phyloP scores from a whole-genome alignment of 2,888 invertebrate species.

The Entomobrya proxima region DNA sequence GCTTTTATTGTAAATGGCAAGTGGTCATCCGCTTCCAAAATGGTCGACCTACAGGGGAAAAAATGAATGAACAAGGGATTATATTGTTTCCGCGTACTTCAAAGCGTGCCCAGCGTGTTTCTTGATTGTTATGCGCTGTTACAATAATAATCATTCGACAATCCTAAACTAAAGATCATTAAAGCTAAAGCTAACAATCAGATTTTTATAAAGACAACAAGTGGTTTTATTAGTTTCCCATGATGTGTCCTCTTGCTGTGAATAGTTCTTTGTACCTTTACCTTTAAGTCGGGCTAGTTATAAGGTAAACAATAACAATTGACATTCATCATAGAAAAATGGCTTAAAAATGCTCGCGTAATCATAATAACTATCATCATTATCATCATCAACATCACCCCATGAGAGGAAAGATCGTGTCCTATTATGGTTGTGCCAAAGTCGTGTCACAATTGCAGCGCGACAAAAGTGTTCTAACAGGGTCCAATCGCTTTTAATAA shows the following conservation, averaged over 20 bases:
- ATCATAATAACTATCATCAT: neutral
- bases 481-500: conserved; percentile 28
- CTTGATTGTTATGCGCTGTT: conserved; percentile 34
- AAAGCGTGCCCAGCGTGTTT: conserved; percentile 47
- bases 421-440: conserved; percentile 55
- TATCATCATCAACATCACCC: conserved; percentile 1
- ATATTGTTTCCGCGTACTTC: conserved; percentile 48
- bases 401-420: conserved; percentile 46
- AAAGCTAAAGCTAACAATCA: conserved; percentile 26
- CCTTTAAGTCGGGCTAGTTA: conserved; percentile 30
- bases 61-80: conserved; percentile 4
- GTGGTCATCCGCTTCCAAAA: neutral
- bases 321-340: conserved; percentile 46
- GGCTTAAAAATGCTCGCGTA: conserved; percentile 25
- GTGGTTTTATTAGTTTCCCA: conserved; percentile 15
- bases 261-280: neutral
- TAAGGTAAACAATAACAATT: conserved; percentile 51
- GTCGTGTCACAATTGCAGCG: conserved; percentile 28
- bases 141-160: conserved; percentile 31
- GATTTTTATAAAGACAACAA: conserved; percentile 12
- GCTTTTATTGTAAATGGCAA: neutral
- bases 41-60: neutral
- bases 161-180: conserved; percentile 22
- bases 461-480: neutral
- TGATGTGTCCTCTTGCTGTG: neutral